These are phyloP conservation scores for Glaucomys volans DNA, from an alignment of 2,113 vertebrate genomes.

Conservation along the genomic window DNA sequence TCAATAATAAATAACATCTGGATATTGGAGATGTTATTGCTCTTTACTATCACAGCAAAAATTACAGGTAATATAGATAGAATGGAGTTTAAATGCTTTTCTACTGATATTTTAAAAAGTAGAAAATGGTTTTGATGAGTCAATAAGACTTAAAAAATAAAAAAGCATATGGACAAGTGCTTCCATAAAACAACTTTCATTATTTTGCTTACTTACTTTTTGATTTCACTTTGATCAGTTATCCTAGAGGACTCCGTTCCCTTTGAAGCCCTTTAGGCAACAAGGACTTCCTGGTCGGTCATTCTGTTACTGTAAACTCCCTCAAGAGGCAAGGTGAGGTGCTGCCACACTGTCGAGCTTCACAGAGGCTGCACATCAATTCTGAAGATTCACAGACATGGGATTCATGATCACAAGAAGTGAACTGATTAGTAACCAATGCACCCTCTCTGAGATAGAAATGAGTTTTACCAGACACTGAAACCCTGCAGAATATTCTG, in stretches of 20 bases:
- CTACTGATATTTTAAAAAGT: conserved; percentile 57
- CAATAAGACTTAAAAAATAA: conserved; percentile 68
- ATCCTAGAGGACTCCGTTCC: background rate
- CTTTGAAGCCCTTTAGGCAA: background rate
- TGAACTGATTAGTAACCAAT: background rate
- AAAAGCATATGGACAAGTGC: conserved; percentile 16
- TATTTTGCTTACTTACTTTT: conserved; percentile 50
- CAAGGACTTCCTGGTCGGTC: background rate
- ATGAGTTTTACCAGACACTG: background rate
- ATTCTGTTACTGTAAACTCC: background rate
- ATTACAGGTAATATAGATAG: conserved; percentile 2
- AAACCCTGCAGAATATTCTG: background rate
- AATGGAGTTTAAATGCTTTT: conserved; percentile 48
- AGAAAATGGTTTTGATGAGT: conserved; percentile 61
- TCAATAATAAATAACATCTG: conserved; percentile 78
- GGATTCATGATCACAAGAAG: background rate
- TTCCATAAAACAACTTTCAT: conserved; percentile 60
- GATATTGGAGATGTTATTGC: conserved; percentile 20
- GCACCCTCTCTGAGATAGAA: background rate
- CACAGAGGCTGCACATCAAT: background rate
- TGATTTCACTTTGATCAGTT: conserved; percentile 41
- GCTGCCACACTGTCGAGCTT: background rate
- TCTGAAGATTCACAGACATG: background rate
- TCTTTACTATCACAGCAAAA: conserved; percentile 65
- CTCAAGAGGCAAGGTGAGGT: background rate